These are phyloP conservation scores for Volucella bombylans DNA, from an alignment of 2,888 invertebrate genomes.

Conservation along the genomic window DNA sequence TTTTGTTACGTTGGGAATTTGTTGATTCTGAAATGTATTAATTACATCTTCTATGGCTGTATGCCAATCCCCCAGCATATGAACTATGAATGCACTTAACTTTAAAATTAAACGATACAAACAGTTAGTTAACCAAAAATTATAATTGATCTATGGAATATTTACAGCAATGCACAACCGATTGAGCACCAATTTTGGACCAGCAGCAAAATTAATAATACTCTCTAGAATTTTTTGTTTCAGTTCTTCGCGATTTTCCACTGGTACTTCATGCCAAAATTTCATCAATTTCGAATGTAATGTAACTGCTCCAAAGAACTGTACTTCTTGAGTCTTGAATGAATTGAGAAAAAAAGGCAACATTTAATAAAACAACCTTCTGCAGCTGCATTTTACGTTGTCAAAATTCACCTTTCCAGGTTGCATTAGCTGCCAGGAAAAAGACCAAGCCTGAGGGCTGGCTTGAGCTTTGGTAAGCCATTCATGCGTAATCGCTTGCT, in stretches of 20 bases:
- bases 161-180: slow-evolving; percentile 92
- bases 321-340: slow-evolving; percentile 90
- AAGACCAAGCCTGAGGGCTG: slow-evolving; percentile 95
- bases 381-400: background rate
- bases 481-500: slow-evolving; percentile 90
- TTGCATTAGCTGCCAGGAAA: slow-evolving; percentile 94
- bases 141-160: slow-evolving; percentile 3
- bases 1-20: slow-evolving; percentile 85
- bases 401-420: slow-evolving; percentile 87
- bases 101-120: slow-evolving; percentile 81
- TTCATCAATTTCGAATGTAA: slow-evolving; percentile 93
- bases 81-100: slow-evolving; percentile 93
- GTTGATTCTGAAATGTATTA: slow-evolving; percentile 85
- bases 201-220: slow-evolving; percentile 89
- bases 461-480: slow-evolving; percentile 94
- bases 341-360: slow-evolving; percentile 1
- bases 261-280: slow-evolving; percentile 93
- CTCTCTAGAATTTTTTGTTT: slow-evolving; percentile 90
- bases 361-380: background rate
- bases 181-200: slow-evolving; percentile 93
- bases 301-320: slow-evolving; percentile 96
- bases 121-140: background rate
- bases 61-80: slow-evolving; percentile 84
- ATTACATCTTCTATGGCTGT: slow-evolving; percentile 90
- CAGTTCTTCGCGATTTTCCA: slow-evolving; percentile 89